Evolutionary conservation across 2,888 invertebrate species (phyloP), one percentile per base, ranked within the genome.

Genomic region (Amiota minor): DNA sequence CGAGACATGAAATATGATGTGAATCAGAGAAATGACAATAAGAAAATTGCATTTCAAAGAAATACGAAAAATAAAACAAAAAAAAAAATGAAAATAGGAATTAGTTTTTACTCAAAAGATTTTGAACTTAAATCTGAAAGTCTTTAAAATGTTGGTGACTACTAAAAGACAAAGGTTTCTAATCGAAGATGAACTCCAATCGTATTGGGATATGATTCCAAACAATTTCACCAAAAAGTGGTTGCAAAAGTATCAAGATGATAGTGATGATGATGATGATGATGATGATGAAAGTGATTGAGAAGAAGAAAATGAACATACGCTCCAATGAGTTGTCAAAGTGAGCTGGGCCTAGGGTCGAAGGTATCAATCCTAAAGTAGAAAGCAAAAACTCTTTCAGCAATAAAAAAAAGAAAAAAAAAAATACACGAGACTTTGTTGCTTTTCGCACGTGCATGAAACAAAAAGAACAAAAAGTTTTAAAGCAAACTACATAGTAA

Each of bases 181-280:
- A 35, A 35, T 35, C 35, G 35, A 35, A 35, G 6, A 35, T 35
- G 35, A 72, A 73, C 80, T 77, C 53, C 78, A 86, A 84, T 82
- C 84, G 81, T 64, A 68, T 35, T 23, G 23, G 78, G 77, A 81
- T 78, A 78, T 86, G 83, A 82, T 87, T 87, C 83, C 87, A 85
- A 88, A 87, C 87, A 87, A 88, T 87, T 88, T 87, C 83, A 83
- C 82, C 82, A 80, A 83, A 86, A 87, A 88, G 87, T 87, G 86
- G 88, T 86, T 87, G 81, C 82, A 81, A 81, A 82, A 79, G 74
- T 79, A 74, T 69, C 77, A 75, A 78, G 45, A 70, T 76, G 76
- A 75, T 73, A 14, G 3, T 20, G 20, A 16, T 35, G 59, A 11
- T 59, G 59, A 23, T 79, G 45, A 70, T 76, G 76, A 75, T 73